Conservation (phyloP, 1,140 invertebrate genomes). For the Daktulosphaira vitifoliae region DNA sequence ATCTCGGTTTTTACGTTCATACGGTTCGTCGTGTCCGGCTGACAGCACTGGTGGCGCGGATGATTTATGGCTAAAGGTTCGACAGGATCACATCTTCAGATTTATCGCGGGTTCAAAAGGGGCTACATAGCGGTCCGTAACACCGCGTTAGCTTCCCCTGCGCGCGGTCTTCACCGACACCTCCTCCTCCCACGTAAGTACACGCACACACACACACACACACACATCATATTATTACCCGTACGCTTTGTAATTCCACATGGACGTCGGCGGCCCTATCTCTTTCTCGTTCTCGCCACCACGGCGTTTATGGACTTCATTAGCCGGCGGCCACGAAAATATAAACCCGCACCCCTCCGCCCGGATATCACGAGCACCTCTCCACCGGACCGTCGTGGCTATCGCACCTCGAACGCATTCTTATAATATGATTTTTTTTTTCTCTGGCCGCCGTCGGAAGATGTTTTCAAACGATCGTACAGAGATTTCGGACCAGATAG, state of each 20-base stretch:
- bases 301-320: constrained; percentile 12
- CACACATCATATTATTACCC: constrained; percentile 16
- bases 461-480: constrained; percentile 26
- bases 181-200: constrained; percentile 18
- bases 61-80: constrained; percentile 32
- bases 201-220: background rate
- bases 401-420: too few species aligned
- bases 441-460: background rate
- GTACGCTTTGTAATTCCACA: constrained; percentile 17
- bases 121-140: background rate
- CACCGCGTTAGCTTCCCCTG: background rate
- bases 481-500: constrained; percentile 32
- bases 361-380: background rate
- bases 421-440: too few species aligned
- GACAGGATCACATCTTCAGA: constrained; percentile 33
- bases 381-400: too few species aligned
- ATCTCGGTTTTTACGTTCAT: too few species aligned
- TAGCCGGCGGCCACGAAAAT: constrained; percentile 20
- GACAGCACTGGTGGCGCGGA: background rate
- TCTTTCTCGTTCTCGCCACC: background rate
- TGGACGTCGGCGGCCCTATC: background rate
- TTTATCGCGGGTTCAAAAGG: constrained; percentile 31
- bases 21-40: background rate
- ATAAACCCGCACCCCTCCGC: constrained; percentile 1
- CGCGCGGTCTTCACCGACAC: background rate